Evolutionary conservation across 2,797 vertebrate species (phyloP), one percentile per base, ranked within the genome.

Genomic region (Lophotriccus pileatus): DNA sequence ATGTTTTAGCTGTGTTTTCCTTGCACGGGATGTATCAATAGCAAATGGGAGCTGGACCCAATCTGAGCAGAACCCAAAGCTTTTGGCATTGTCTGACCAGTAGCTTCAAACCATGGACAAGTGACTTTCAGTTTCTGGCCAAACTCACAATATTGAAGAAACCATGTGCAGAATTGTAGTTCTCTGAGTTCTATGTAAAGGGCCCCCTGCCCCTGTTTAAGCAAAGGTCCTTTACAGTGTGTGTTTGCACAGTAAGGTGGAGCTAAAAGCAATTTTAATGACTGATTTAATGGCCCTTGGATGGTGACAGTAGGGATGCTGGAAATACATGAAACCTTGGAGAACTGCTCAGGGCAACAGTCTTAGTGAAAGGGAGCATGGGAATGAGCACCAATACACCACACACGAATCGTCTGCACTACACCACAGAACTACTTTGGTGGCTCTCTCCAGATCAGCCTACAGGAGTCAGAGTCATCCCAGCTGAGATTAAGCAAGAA

Each of bases 401-500:
- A 23, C 7, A 55, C 9, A 32, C 3, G 72, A 52, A 64, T 43
- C 55, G 15, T 25, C 22, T 68, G 78, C 43, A 32, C 5, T 67
- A 8, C 44, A 66, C 23, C 5, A 41, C 66, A 60, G 52, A 32
- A 3, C 5, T 14, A 62, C 62, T 75, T 64, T n/a, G 32, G 9
- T 84, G 39, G 8, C 30, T 72, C 36, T 92, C 39, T 88, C 25
- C 34, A 49, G 7, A 20, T 76, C 82, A 75, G 39, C 39, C 58
- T 85, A 60, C 56, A 73, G 82, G 83, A 95, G 74, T 84, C 79
- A 84, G 72, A 96, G 78, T 87, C 90, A 69, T 69, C 32, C 34
- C 44, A 46, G 36, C 27, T 84, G 43, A 72, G 76, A 73, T 75
- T 90, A 96, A 73, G 76, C 73, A 95, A 96, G 92, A 78, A 92